Base-by-base conservation (phyloP, 2,888 invertebrate species). In the Gibbula magus region DNA sequence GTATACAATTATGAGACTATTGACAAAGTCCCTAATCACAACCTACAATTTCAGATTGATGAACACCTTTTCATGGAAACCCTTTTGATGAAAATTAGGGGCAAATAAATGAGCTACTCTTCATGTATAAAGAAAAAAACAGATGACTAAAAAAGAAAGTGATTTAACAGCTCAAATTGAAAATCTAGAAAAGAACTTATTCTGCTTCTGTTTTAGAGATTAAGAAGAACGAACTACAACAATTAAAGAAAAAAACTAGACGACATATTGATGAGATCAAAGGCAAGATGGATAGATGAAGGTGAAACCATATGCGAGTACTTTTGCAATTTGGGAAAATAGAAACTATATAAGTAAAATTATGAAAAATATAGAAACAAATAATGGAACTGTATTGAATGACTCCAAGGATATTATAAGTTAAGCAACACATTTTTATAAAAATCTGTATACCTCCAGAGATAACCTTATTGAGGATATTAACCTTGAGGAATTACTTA, bases 51-150 rank as follows among this genome's bases (percentile, higher is more conserved):
- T 16, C 25, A 25, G n/a, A 70, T 77, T 20, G 29, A 70, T 70
- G 52, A 77, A 56, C 67, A 70, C 18, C 32, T 39, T 13, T 78
- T 70, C 29, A 20, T 78, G 7, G 53, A 78, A 70, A 70, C 51
- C 18, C 61, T 81, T 4, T 45, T 81, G 1, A 51, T 78, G 54
- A 54, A n/a, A n/a, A 81, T 81, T 20, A 66, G 81, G 25, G 81
- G 75, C n/a, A 52, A 78, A 35, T 78, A 66, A n/a, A 78, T 81
- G 16, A 16, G 45, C 22, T 78, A 20, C 67, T 39, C 73, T 29
- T 61, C 75, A 53, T 29, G 18, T 32, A 78, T 61, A 45, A 78
- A 75, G n/a, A n/a, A 25, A 73, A 66, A 73, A 16, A 80, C 53
- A 61, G 51, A 67, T 20, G 56, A 54, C 39, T 18, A 22, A 75